A percentile compares a stretch with the other conserved stretches of the same genome.
phyloP scores from a whole-genome alignment of 2,888 invertebrate species.

The Athalia rosae region DNA sequence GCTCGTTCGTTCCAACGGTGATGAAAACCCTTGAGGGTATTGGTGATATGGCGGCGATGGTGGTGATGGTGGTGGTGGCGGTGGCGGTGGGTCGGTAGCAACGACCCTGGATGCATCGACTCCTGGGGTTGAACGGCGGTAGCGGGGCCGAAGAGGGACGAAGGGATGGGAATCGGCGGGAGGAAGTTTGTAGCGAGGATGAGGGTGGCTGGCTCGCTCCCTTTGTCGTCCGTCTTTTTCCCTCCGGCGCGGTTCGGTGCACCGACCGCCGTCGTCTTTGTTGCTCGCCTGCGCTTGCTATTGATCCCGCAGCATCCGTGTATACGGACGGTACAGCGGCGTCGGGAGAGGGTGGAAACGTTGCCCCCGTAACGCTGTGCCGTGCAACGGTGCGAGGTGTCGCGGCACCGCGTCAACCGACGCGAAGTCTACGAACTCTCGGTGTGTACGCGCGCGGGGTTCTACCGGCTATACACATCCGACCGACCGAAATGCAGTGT shows the following conservation, averaged over 20 bases:
- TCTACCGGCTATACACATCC: neutral
- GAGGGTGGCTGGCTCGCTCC: slow-evolving; percentile 50
- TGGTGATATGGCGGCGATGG: neutral
- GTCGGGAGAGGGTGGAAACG: slow-evolving; percentile 64
- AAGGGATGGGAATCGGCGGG: neutral
- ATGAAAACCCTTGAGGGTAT: neutral
- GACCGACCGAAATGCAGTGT: no score
- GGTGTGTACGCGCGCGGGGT: slow-evolving; percentile 18
- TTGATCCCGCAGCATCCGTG: slow-evolving; percentile 73
- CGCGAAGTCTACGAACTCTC: slow-evolving; percentile 34
- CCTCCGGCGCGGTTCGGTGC: slow-evolving; percentile 49
- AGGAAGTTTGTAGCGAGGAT: slow-evolving; percentile 17
- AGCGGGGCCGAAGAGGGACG: slow-evolving; percentile 61
- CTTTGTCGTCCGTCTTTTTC: slow-evolving; percentile 60
- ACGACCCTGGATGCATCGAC: slow-evolving; percentile 73
- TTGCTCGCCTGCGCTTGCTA: slow-evolving; percentile 69
- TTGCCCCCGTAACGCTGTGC: slow-evolving; percentile 62
- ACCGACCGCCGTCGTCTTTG: slow-evolving; percentile 17
- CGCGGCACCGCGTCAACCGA: slow-evolving; percentile 47
- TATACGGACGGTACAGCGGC: slow-evolving; percentile 24
- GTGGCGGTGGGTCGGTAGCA: slow-evolving; percentile 67
- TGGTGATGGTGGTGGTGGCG: neutral
- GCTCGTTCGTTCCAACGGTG: slow-evolving; percentile 35
- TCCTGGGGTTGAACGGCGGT: slow-evolving; percentile 70
- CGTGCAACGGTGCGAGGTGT: slow-evolving; percentile 64